Evolutionary conservation across 2,888 invertebrate species (phyloP).

Genomic region (Lycia hirtaria): DNA sequence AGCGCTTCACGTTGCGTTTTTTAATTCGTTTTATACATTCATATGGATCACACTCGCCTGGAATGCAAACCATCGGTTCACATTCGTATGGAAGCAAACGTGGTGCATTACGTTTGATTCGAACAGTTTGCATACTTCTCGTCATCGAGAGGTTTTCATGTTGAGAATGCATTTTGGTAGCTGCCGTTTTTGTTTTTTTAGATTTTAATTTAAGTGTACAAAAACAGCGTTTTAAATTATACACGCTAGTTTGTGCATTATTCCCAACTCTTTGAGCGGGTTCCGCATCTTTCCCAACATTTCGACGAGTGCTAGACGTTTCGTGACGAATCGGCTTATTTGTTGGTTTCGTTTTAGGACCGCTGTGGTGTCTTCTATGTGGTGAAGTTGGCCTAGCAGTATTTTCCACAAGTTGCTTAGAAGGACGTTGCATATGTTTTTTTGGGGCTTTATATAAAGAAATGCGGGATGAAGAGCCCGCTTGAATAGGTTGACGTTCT

Average conservation of each 20-base stretch:
- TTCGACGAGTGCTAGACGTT: conserved; percentile 15
- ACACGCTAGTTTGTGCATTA: conserved; percentile 13
- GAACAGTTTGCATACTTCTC: conserved; percentile 28
- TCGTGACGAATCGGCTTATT: conserved; percentile 2
- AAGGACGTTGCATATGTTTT: background rate
- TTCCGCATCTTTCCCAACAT: conserved; percentile 6
- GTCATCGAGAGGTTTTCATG: conserved; percentile 4
- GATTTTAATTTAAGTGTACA: conserved; percentile 49
- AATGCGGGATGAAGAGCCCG: background rate
- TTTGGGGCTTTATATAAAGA: background rate
- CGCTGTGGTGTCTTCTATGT: background rate
- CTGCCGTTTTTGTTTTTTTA: conserved; percentile 36
- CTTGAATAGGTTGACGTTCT: background rate
- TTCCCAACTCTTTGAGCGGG: conserved; percentile 9
- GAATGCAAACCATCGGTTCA: conserved; percentile 33
- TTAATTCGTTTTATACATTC: conserved; percentile 34
- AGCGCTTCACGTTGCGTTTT: conserved; percentile 16
- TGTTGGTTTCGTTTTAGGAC: background rate
- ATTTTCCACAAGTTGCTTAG: background rate
- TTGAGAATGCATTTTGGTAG: conserved; percentile 21
- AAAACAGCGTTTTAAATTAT: conserved; percentile 47
- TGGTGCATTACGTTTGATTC: background rate
- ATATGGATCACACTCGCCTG: conserved; percentile 35
- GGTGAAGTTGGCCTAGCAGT: background rate
- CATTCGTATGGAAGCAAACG: conserved; percentile 30